Evolutionary conservation across 2,113 vertebrate species (phyloP).

Genomic region (Menidia beryllina): DNA sequence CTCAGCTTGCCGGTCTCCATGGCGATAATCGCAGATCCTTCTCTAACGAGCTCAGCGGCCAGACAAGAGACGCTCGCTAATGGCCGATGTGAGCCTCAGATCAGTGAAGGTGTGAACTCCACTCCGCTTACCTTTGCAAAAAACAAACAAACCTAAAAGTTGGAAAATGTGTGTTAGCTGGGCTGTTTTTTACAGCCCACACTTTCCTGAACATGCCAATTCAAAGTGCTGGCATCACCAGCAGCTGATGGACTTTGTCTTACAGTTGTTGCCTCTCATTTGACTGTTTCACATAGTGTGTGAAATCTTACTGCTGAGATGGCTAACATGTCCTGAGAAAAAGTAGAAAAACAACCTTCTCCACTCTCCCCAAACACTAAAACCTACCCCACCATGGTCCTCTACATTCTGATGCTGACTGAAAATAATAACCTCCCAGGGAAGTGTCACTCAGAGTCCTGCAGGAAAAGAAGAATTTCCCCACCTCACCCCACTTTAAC

Average conservation of each 20-base stretch:
- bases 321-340: conserved; percentile 16
- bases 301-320: no score
- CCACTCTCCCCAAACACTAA: background rate
- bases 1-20: conserved; percentile 12
- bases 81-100: background rate
- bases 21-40: conserved; percentile 18
- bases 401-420: background rate
- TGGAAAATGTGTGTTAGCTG: background rate
- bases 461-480: conserved; percentile 5
- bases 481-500: background rate
- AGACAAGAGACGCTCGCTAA: conserved; percentile 17
- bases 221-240: background rate
- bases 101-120: conserved; percentile 1
- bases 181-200: background rate
- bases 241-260: background rate
- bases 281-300: background rate
- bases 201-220: background rate
- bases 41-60: conserved; percentile 11
- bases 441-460: background rate
- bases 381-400: background rate
- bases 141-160: background rate
- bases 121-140: background rate
- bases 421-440: conserved; percentile 21
- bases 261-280: background rate
- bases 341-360: conserved; percentile 3